These are phyloP conservation scores for Palaemon carinicauda DNA, from an alignment of 1,140 invertebrate species.

Conservation along the genomic window DNA sequence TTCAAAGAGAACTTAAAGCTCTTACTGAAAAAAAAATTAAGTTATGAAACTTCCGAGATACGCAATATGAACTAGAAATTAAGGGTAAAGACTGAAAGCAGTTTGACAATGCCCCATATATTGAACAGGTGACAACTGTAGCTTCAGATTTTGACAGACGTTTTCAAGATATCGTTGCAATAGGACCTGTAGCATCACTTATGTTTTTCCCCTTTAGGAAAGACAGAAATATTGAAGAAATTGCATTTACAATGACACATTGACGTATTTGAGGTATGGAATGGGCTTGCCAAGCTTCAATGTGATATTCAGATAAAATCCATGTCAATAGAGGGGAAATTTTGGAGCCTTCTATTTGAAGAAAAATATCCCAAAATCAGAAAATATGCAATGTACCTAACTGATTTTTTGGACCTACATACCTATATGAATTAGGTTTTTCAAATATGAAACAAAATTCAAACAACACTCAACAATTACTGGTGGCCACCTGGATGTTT, in stretches of 20 bases:
- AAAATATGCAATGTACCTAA: constrained; percentile 31
- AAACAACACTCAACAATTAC: constrained; percentile 7
- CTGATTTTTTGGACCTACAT: constrained; percentile 15
- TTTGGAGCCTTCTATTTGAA: not conserved
- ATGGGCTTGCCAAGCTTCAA: not conserved
- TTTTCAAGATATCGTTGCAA: constrained; percentile 7
- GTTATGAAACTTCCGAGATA: not conserved
- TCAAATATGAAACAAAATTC: not conserved
- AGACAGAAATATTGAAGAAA: not conserved
- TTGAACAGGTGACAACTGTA: not conserved
- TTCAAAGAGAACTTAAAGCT: too few species aligned
- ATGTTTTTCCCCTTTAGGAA: constrained; percentile 5
- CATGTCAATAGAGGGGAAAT: not conserved
- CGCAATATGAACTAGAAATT: not conserved
- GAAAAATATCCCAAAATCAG: constrained; percentile 17
- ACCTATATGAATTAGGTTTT: constrained; percentile 9
- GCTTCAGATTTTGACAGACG: constrained; percentile 18
- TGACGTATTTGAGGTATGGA: not conserved
- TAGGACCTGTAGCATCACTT: constrained; percentile 10
- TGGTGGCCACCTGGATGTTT: constrained; percentile 22
- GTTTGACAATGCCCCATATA: constrained; percentile 6
- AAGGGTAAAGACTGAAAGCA: not conserved
- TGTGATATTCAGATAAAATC: constrained; percentile 18
- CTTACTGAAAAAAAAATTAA: too few species aligned
- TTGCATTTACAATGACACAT: not conserved